Conservation (phyloP, 2,888 invertebrate genomes). For the Tipula unca region DNA sequence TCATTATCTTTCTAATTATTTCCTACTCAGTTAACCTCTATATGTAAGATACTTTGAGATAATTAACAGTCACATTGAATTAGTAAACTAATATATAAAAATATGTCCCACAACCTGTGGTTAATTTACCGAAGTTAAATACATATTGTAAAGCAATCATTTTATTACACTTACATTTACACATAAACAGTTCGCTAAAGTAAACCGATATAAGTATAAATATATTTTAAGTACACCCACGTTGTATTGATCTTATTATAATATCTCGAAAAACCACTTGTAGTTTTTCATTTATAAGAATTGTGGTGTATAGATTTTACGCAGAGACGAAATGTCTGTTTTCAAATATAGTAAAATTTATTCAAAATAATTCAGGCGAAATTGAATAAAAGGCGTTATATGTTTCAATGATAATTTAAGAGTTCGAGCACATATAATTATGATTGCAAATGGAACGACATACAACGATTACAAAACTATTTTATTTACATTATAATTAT, state of each 20-base stretch:
- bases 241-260: background rate
- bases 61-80: background rate
- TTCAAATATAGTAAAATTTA: background rate
- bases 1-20: background rate
- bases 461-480: background rate
- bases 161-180: background rate
- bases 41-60: background rate
- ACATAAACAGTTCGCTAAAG: background rate
- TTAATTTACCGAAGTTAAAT: background rate
- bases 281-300: background rate
- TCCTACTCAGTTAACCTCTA: background rate
- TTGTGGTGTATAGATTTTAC: background rate
- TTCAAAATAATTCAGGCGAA: background rate
- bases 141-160: background rate
- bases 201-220: background rate
- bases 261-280: background rate
- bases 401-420: background rate
- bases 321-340: background rate
- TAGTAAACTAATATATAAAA: background rate
- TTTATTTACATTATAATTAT: too few species aligned
- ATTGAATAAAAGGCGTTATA: background rate
- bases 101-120: background rate
- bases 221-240: background rate
- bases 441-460: background rate
- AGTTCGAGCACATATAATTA: background rate